Base-by-base conservation (phyloP, 2,113 vertebrate species). In the Sapajus apella region DNA sequence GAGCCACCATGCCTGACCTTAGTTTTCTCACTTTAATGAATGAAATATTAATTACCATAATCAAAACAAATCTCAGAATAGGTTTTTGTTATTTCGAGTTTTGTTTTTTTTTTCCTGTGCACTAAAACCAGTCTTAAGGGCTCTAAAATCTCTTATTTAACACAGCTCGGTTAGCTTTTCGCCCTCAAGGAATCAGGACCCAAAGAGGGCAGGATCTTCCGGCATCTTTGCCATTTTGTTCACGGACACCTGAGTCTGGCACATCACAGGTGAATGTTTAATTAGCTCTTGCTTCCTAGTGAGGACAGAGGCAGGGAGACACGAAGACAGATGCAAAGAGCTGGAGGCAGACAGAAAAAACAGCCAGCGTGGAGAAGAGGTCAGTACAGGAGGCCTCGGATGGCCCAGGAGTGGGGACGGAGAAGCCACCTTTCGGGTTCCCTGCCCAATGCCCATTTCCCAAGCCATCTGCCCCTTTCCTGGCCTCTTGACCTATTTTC, bases 391-490 rank as follows among this genome's bases (percentile, higher is more conserved):
- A 1, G 58, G 58, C 70, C 47, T 1, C 16, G 3, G 35, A 13
- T 10, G 70, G 35, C 70, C 45, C 14, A 37, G 30, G n/a, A 27
- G n/a, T 21, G 30, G 50, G 45, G 18, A 86, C 18, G 61, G 35
- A 37, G 45, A 32, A 94, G 56, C 18, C 47, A 16, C 16, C 8
- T 32, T 35, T 25, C 16, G 17, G 30, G 40, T n/a, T 97, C 90
- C 43, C 87, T 72, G 87, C 84, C 94, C 92, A 91, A 21, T 1
- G 90, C n/a, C 90, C 87, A 96, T 92, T 97, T 97, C 70, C 58
- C 14, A 43, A 93, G 37, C 90, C 64, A 30, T 96, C 90, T 1
- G 30, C 87, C 66, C 64, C 30, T 45, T 6, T 55, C 45, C 75
- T 82, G 80, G 89, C 96, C 73, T 85, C 83, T 68, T 27, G 35